phyloP scores from a whole-genome alignment of 2,888 invertebrate genomes.

The Palloptera scutellata region DNA sequence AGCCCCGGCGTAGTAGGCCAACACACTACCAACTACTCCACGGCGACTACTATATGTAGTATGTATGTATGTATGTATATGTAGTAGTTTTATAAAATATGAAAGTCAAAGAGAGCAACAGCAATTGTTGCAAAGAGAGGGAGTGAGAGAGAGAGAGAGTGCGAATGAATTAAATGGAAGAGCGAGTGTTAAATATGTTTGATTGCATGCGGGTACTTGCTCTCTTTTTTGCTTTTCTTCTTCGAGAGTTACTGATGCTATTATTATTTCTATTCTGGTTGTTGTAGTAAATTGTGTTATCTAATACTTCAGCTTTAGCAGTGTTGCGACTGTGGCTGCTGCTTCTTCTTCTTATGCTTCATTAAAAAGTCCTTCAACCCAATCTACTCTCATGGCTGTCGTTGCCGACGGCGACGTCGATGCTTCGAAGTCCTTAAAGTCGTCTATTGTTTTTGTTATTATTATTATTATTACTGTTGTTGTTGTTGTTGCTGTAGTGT shows the following conservation, averaged over 20 bases:
- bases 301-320: neutral
- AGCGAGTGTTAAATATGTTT: too few species aligned
- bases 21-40: too few species aligned
- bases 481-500: neutral
- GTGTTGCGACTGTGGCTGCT: neutral
- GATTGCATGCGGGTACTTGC: too few species aligned
- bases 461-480: neutral
- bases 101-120: too few species aligned
- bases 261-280: neutral
- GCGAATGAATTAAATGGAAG: too few species aligned
- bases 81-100: conserved; percentile 1
- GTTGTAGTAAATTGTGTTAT: neutral
- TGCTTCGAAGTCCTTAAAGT: conserved; percentile 13
- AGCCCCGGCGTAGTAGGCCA: too few species aligned
- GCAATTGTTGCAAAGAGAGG: neutral
- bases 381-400: neutral
- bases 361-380: conserved; percentile 3
- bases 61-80: too few species aligned
- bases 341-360: neutral
- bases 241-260: too few species aligned
- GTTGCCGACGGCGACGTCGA: neutral
- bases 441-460: neutral
- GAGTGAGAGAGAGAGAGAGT: conserved; percentile 5
- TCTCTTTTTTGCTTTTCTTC: too few species aligned
- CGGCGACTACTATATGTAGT: too few species aligned